Conservation (phyloP, 1,140 invertebrate species). For the Ceratoteleas bidentatus region DNA sequence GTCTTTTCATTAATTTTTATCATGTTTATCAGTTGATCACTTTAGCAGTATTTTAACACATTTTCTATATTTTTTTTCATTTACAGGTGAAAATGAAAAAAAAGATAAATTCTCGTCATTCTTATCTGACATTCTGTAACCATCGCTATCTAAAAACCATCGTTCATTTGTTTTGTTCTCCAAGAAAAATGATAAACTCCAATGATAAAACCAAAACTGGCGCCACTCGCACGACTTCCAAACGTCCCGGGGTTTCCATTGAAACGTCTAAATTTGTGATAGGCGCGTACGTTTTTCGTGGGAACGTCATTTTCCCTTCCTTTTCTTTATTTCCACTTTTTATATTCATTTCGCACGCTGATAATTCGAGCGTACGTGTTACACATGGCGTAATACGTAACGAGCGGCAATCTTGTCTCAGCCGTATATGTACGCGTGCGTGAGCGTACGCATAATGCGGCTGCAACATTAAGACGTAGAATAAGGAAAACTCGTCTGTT, state of each 20-base stretch:
- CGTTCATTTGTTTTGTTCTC: background rate
- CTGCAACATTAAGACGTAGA: constrained; percentile 41
- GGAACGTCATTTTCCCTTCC: constrained; percentile 25
- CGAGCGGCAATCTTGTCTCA: constrained; percentile 61
- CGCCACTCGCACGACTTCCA: background rate
- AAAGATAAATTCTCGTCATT: no score
- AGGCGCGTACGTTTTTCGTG: constrained; percentile 10
- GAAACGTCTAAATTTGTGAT: background rate
- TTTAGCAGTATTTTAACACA: no score
- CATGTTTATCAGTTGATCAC: no score
- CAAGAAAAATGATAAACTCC: background rate
- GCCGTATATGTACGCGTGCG: constrained; percentile 38
- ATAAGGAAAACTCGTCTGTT: constrained; percentile 52
- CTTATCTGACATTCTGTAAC: no score
- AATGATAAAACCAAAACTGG: background rate
- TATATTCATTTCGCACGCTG: constrained; percentile 56
- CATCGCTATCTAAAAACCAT: no score
- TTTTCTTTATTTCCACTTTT: constrained; percentile 37
- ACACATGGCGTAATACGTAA: constrained; percentile 65
- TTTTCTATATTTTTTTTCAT: no score
- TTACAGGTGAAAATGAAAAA: no score
- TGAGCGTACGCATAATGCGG: constrained; percentile 38
- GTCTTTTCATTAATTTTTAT: no score
- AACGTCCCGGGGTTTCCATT: background rate
- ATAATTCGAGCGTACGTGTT: constrained; percentile 63